Percentiles rank a stretch among this genome's conserved stretches.
Evolutionary conservation across 1,140 invertebrate species (phyloP).

Genomic region (Cylas formicarius): DNA sequence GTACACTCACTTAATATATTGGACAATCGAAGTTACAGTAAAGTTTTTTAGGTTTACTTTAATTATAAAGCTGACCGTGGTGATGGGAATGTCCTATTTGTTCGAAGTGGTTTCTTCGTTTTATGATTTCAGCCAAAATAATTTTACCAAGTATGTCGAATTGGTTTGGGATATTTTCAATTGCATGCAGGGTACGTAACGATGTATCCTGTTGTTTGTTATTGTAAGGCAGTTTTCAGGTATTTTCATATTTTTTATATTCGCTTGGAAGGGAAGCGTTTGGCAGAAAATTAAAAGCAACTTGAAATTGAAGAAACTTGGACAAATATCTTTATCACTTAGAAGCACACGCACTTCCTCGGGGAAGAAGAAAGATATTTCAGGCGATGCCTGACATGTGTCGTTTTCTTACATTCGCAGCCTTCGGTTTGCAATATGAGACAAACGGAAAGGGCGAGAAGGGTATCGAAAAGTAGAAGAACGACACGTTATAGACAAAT

Average conservation of each 20-base stretch:
- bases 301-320: slow-evolving; percentile 12
- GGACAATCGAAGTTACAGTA: too few relatives aligned
- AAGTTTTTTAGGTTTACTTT: slow-evolving; percentile 47
- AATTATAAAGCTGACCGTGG: slow-evolving; percentile 51
- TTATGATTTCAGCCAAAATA: slow-evolving; percentile 18
- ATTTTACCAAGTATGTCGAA: slow-evolving; percentile 12
- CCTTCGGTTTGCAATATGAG: too few relatives aligned
- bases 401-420: too few relatives aligned
- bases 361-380: too few relatives aligned
- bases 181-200: slow-evolving; percentile 17
- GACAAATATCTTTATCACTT: slow-evolving; percentile 14
- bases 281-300: slow-evolving; percentile 4
- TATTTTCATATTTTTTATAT: slow-evolving; percentile 24
- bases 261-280: slow-evolving; percentile 19
- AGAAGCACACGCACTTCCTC: too few relatives aligned
- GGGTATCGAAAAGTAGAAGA: too few relatives aligned
- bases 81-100: slow-evolving; percentile 53
- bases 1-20: not conserved
- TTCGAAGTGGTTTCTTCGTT: slow-evolving; percentile 45
- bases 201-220: too few relatives aligned
- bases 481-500: too few relatives aligned
- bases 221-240: slow-evolving; percentile 15
- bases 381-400: too few relatives aligned
- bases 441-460: too few relatives aligned
- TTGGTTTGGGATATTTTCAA: slow-evolving; percentile 15